Base-by-base conservation (phyloP, 2,888 invertebrate genomes). In the Spatulosminthurus flaviceps region DNA sequence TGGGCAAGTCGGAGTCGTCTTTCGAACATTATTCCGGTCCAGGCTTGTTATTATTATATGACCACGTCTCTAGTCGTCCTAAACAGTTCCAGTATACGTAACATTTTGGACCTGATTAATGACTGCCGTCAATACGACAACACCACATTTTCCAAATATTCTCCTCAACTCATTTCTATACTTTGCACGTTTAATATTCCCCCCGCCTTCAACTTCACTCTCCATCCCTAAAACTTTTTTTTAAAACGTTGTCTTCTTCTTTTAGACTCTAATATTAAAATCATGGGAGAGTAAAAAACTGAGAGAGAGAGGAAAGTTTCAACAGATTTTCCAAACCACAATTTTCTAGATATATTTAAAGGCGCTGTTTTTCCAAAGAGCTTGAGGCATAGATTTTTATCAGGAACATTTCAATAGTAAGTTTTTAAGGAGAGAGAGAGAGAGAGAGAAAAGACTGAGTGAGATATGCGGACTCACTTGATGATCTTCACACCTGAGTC, bases 151-250 rank as follows among this genome's bases (percentile, higher is more conserved):
- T 79, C 71, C 67, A 72, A 79, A 79, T 71, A 72, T 79, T 79
- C 71, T 42, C 61, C 66, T 19, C 16, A 28, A 64, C 42, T 74
- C 67, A 70, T 77, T 70, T 77, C 70, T 77, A 77, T 77, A 77
- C 77, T 77, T 77, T 77, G 60, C 77, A 77, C 77, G 77, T 69
- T 78, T 78, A 78, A 78, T 78, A 77, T 77, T 77, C 67, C 77
- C 70, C 51, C 43, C 66, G n/a, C 77, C 70, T 69, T 42, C 43
- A 24, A 22, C 26, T 19, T 64, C 22, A 64, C 22, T 75, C 22
- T 64, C 66, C 9, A 13, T 66, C 41, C 24, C 24, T 29, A 11
- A 29, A 11, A 21, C 66, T 7, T 9, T 34, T 9, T 9, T 34
- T 34, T 34, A 34, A 9, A 34, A 34, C 34, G n/a, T n/a, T n/a